Evolutionary conservation across 30 jellyfish, hydroid and myxozoan species (phyloP).

Genomic region (Chironex yamaguchii): DNA sequence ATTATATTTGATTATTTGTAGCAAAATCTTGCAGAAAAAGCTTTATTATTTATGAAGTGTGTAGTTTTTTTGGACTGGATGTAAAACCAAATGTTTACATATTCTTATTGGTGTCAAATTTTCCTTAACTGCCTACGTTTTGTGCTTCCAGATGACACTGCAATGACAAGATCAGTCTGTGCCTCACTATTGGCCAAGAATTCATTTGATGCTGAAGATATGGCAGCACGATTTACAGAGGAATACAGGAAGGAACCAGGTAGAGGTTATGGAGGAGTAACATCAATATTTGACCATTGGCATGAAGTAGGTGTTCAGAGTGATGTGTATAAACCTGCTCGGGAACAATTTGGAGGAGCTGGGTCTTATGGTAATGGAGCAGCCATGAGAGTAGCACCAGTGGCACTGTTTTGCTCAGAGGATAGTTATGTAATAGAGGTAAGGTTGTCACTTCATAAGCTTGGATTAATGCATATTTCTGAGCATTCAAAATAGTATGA

Average conservation of each 20-base stretch:
- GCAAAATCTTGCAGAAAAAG: too few relatives aligned
- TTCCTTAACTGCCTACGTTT: too few relatives aligned
- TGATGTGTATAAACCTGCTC: conserved; percentile 73
- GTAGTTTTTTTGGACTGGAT: too few relatives aligned
- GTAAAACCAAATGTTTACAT: too few relatives aligned
- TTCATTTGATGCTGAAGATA: conserved; percentile 78
- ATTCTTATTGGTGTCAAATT: too few relatives aligned
- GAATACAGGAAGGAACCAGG: conserved; percentile 57
- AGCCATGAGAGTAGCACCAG: conserved; percentile 98
- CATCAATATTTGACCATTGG: conserved; percentile 80
- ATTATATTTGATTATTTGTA: too few relatives aligned
- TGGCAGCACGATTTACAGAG: conserved; percentile 70
- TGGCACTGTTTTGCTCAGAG: conserved; percentile 66
- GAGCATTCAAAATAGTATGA: background rate
- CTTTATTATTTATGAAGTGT: too few relatives aligned
- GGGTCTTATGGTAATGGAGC: conserved; percentile 99
- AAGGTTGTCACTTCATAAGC: too few relatives aligned
- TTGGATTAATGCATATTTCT: too few relatives aligned
- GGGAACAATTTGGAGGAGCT: conserved; percentile 87
- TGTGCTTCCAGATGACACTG: conserved; percentile 98
- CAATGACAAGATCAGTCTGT: conserved; percentile 86
- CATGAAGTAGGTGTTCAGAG: conserved; percentile 13
- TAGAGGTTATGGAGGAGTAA: conserved; percentile 94
- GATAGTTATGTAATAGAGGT: conserved; percentile 66
- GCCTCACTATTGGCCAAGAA: conserved; percentile 74